A percentile compares a stretch with the other conserved stretches of the same genome.
Conservation (phyloP, 2,113 vertebrate species). For the Columba livia region DNA sequence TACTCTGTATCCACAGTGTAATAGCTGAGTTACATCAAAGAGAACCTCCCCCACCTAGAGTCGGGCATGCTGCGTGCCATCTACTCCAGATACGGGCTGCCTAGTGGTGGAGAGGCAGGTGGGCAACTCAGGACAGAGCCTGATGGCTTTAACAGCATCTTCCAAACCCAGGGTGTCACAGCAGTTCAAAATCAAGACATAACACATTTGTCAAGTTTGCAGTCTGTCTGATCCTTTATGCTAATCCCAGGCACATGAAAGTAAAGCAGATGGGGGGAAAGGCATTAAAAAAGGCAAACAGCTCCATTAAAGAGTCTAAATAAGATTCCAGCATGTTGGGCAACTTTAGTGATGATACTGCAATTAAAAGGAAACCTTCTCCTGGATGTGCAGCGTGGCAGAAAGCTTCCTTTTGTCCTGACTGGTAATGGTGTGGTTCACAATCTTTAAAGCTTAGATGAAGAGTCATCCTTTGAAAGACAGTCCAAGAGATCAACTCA, state of each 20-base stretch:
- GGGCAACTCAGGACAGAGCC: conserved; percentile 33
- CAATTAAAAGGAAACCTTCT: neutral
- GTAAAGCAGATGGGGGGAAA: conserved; percentile 74
- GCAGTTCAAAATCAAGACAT: conserved; percentile 59
- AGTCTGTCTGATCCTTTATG: conserved; percentile 73
- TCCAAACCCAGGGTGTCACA: conserved; percentile 31
- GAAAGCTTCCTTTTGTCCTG: neutral
- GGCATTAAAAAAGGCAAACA: conserved; percentile 59
- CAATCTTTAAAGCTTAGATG: neutral
- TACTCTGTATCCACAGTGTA: neutral
- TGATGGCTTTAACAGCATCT: neutral
- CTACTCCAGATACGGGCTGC: neutral
- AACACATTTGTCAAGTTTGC: conserved; percentile 74
- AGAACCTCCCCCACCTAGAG: neutral
- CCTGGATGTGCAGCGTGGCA: neutral
- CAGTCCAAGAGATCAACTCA: neutral
- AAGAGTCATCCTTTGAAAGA: conserved; percentile 16
- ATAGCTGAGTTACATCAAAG: conserved; percentile 31
- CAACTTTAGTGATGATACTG: conserved; percentile 41
- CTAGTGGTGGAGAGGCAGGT: conserved; percentile 2
- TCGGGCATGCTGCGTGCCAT: neutral
- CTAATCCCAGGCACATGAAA: conserved; percentile 74
- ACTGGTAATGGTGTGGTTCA: neutral
- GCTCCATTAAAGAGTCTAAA: conserved; percentile 55
- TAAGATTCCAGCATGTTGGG: conserved; percentile 30